Evolutionary conservation across 2,113 vertebrate genomes (phyloP).

Genomic region (Leucoraja erinaceus): DNA sequence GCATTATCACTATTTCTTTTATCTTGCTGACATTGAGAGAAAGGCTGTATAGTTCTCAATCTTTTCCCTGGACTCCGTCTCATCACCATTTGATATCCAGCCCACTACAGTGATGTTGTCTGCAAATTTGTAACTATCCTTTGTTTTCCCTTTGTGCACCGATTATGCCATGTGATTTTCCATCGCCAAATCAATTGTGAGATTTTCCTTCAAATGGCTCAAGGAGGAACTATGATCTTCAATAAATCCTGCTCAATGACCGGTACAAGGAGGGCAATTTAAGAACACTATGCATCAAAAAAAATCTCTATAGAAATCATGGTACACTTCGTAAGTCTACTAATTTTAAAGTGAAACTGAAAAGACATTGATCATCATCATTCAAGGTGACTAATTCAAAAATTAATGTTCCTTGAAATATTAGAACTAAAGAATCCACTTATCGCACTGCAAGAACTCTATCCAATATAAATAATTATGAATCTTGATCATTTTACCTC

Average conservation of each 20-base stretch:
- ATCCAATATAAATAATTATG: constrained; percentile 12
- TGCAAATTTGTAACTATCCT: not conserved
- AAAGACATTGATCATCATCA: not conserved
- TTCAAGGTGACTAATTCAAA: not conserved
- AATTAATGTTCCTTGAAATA: constrained; percentile 33
- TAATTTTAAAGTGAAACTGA: not conserved
- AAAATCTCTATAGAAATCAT: not conserved
- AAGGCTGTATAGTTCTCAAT: too few relatives aligned
- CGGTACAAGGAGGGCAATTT: not conserved
- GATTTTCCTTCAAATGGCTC: not conserved
- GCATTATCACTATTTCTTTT: too few relatives aligned
- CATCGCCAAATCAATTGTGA: not conserved
- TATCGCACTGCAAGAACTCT: not conserved
- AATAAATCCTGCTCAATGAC: not conserved
- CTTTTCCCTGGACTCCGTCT: too few relatives aligned
- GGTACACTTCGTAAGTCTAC: not conserved
- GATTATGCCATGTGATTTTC: not conserved
- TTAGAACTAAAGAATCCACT: constrained; percentile 16
- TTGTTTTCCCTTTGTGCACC: not conserved
- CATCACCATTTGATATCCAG: too few relatives aligned
- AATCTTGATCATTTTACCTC: not conserved
- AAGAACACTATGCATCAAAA: not conserved
- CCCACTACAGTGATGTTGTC: too few relatives aligned
- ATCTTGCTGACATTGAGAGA: too few relatives aligned
- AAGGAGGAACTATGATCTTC: not conserved